Percentiles rank a stretch among this genome's conserved stretches.
Evolutionary conservation across 92 coral and sea anemone genomes (phyloP).

Genomic region (Palythoa grandis): DNA sequence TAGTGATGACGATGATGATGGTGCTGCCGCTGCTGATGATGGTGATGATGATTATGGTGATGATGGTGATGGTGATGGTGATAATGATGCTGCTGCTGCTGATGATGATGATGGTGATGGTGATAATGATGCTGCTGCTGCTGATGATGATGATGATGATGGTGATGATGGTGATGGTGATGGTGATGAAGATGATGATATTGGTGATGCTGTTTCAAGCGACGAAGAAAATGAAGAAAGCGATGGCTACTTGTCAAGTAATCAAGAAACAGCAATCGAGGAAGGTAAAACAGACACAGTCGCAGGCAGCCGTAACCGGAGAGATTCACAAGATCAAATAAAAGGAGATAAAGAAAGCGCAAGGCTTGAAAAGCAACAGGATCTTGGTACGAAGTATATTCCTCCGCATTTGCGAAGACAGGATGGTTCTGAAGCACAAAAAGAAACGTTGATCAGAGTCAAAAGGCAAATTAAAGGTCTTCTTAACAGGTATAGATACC

Average conservation of each 20-base stretch:
- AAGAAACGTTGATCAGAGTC: slow-evolving; percentile 65
- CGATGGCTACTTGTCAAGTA: slow-evolving; percentile 33
- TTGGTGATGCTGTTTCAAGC: background rate
- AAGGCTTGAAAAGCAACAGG: background rate
- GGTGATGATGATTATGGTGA: no score
- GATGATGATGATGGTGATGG: background rate
- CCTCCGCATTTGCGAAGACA: slow-evolving; percentile 87
- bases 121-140: no score
- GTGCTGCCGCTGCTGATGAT: background rate
- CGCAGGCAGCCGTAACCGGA: background rate
- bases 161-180: background rate
- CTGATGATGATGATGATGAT: background rate
- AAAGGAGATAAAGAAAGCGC: slow-evolving; percentile 4
- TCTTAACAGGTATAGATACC: slow-evolving; percentile 76
- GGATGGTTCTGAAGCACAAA: slow-evolving; percentile 41
- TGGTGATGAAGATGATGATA: slow-evolving; percentile 1
- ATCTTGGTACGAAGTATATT: slow-evolving; percentile 60
- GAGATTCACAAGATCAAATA: background rate
- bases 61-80: no score
- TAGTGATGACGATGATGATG: background rate
- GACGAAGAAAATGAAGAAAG: slow-evolving; percentile 24
- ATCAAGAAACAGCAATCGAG: slow-evolving; percentile 9
- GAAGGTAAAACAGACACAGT: background rate
- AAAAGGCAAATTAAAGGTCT: slow-evolving; percentile 89
- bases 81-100: background rate